phyloP scores from a whole-genome alignment of 2,797 vertebrate genomes.

The Alauda arvensis region DNA sequence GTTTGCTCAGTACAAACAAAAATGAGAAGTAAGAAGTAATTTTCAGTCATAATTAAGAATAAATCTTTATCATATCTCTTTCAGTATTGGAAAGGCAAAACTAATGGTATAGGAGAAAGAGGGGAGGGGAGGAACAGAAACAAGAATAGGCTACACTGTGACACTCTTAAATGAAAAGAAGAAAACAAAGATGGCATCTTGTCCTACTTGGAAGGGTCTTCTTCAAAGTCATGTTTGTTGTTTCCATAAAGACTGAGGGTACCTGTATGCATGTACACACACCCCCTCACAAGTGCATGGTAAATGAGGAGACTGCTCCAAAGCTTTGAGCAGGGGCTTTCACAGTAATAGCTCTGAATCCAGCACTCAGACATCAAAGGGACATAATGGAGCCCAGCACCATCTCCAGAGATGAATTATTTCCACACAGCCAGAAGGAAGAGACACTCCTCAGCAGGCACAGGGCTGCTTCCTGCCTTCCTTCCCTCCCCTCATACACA shows the following conservation, averaged over 20 bases:
- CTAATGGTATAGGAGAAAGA: neutral
- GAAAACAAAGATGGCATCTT: neutral
- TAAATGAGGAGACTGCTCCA: neutral
- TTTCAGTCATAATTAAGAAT: too few relatives aligned
- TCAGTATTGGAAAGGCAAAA: neutral
- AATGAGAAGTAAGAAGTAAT: neutral
- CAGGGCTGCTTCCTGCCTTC: neutral
- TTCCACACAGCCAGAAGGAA: neutral
- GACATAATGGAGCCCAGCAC: neutral
- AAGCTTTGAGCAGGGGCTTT: neutral
- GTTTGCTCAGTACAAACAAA: neutral
- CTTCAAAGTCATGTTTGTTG: neutral
- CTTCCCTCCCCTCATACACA: neutral
- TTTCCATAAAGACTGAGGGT: neutral
- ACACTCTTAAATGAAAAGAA: neutral
- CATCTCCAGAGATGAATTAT: neutral
- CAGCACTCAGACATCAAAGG: neutral
- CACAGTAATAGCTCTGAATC: neutral
- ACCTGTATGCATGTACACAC: rapidly evolving
- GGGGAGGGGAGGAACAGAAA: neutral
- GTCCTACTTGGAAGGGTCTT: neutral
- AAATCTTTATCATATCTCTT: neutral
- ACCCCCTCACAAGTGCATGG: neutral
- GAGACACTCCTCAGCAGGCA: neutral
- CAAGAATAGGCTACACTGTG: neutral